Conservation (phyloP, 2,113 vertebrate genomes). For the Dicaeum eximium region DNA sequence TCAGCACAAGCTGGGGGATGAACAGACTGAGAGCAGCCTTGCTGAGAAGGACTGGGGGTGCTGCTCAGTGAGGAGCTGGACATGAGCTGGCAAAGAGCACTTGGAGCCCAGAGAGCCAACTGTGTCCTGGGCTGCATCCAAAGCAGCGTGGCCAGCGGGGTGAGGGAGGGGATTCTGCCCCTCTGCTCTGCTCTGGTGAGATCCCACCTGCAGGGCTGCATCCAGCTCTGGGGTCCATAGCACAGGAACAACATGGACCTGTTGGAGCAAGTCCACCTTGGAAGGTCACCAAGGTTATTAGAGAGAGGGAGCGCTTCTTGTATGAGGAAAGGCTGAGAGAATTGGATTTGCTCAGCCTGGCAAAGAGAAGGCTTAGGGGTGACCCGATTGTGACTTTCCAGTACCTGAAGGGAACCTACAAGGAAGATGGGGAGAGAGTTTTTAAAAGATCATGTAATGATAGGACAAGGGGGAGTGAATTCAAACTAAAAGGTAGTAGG, state of each 20-base stretch:
- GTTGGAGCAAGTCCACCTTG: not conserved
- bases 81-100: not conserved
- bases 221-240: not conserved
- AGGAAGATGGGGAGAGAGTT: not conserved
- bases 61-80: not conserved
- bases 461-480: not conserved
- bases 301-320: not conserved
- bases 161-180: not conserved
- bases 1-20: not conserved
- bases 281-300: not conserved
- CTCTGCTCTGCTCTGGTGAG: not conserved
- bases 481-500: not conserved
- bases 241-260: not conserved
- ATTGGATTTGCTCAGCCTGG: not conserved
- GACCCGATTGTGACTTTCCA: not conserved
- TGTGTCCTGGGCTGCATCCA: not conserved
- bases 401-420: not conserved
- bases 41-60: not conserved
- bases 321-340: not conserved
- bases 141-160: accelerated
- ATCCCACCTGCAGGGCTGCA: not conserved
- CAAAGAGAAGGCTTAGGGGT: not conserved
- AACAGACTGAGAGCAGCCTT: not conserved
- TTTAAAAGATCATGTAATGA: not conserved
- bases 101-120: not conserved